A percentile compares a stretch with the other conserved stretches of the same genome.
phyloP scores from a whole-genome alignment of 1,140 invertebrate genomes.

The Hermetia illucens region DNA sequence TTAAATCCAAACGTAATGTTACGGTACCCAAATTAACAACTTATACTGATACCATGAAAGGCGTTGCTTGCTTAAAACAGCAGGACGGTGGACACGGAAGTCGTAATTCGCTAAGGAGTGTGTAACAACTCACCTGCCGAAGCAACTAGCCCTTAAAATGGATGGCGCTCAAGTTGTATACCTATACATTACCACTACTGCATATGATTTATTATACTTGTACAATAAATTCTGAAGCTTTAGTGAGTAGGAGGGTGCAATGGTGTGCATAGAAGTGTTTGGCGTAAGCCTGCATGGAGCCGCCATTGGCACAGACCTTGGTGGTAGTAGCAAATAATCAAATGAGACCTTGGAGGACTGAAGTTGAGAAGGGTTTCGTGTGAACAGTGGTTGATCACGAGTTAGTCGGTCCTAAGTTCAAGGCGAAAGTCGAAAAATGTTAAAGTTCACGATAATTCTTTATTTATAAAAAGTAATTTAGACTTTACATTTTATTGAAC shows the following conservation, averaged over 20 bases:
- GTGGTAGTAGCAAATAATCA: slow-evolving; percentile 79
- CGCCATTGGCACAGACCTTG: slow-evolving; percentile 72
- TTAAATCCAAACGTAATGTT: slow-evolving; percentile 61
- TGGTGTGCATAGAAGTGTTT: slow-evolving; percentile 63
- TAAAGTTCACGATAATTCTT: not conserved
- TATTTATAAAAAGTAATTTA: slow-evolving; percentile 27
- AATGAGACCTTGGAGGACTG: slow-evolving; percentile 72
- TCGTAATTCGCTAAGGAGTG: slow-evolving; percentile 55
- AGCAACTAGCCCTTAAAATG: slow-evolving; percentile 84
- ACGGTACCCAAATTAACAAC: slow-evolving; percentile 56
- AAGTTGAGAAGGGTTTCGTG: slow-evolving; percentile 83
- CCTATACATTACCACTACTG: slow-evolving; percentile 49
- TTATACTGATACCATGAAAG: slow-evolving; percentile 37
- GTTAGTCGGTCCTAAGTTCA: slow-evolving; percentile 75
- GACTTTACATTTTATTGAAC: slow-evolving; percentile 39
- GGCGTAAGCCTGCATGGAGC: slow-evolving; percentile 64
- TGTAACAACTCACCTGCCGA: slow-evolving; percentile 83
- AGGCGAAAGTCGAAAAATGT: slow-evolving; percentile 41
- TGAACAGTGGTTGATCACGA: slow-evolving; percentile 81
- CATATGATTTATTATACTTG: slow-evolving; percentile 19
- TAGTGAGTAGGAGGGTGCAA: slow-evolving; percentile 60
- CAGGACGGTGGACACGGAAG: slow-evolving; percentile 84
- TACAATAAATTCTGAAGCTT: slow-evolving; percentile 29
- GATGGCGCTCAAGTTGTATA: slow-evolving; percentile 68
- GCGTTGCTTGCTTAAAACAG: slow-evolving; percentile 73